phyloP scores from a whole-genome alignment of 2,113 vertebrate genomes.

The Ellobius talpinus region DNA sequence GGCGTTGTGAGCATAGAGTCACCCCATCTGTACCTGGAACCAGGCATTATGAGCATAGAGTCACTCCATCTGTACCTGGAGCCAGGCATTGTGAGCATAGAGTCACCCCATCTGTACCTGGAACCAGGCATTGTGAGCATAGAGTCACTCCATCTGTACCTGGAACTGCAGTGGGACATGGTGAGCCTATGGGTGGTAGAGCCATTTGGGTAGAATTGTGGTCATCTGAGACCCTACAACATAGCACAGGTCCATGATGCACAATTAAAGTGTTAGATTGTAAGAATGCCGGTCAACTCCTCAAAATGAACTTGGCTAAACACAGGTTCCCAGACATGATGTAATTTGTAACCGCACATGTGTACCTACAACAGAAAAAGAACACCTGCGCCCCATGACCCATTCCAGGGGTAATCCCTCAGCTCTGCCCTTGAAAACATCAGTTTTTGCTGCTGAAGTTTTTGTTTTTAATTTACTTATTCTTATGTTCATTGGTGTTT shows the following conservation, averaged over 20 bases:
- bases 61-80: no score
- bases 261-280: neutral
- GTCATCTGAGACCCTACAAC: neutral
- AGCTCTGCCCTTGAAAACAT: neutral
- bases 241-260: no score
- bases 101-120: no score
- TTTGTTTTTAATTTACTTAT: no score
- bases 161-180: neutral
- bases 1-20: no score
- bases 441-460: neutral
- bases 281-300: neutral
- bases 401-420: neutral
- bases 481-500: no score
- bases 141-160: neutral
- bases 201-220: neutral
- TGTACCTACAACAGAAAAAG: neutral
- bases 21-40: no score
- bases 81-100: no score
- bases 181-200: neutral
- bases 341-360: neutral
- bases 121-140: no score
- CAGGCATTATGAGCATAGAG: no score
- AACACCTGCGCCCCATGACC: neutral
- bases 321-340: neutral
- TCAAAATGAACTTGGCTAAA: constrained; percentile 13